Evolutionary conservation across 2,797 vertebrate species (phyloP), one percentile per base, ranked within the genome.

Genomic region (Telmatherina bonti): DNA sequence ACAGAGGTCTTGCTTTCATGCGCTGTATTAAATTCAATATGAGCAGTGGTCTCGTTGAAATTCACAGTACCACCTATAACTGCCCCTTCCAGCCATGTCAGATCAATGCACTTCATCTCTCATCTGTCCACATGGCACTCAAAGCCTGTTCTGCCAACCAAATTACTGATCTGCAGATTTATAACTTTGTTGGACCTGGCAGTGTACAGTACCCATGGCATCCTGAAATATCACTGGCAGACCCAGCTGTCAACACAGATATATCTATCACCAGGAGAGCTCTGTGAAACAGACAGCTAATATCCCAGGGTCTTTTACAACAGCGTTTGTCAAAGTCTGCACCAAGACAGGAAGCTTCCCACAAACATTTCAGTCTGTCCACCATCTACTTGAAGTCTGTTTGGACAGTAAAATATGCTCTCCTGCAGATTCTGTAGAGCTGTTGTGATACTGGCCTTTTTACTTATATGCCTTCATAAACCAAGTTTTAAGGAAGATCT

Each of bases 151-250:
- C 91, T 93, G 91, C 93, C 93, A 92, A 91, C 92, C 90, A 91
- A 93, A 93, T 94, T 92, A 93, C 88, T 83, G 86, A 92, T 89
- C 86, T 89, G 91, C 90, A 94, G 92, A 90, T 90, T 91, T 92
- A 93, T 89, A 84, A 90, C 88, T 88, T 90, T 89, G 92, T 86
- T 89, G 91, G 86, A 90, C 87, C 89, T 72, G 86, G 86, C 89
- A 90, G 90, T 63, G 82, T 81, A 75, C 89, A 86, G 89, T 71
- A 81, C 88, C 86, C 66, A 71, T 87, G 90, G 90, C 91, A 85
- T 91, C 90, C 88, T 85, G 81, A 85, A 88, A 83, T 81, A 88
- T 76, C 85, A 76, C 81, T 70, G 86, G 84, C 86, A 78, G 81
- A 75, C 76, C 1, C 5, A 77, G 76, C 86, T 90, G 88, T 90